Percentiles rank a stretch among this genome's conserved stretches.
Conservation (phyloP, 1,140 invertebrate species). For the Heliconius hermathena region DNA sequence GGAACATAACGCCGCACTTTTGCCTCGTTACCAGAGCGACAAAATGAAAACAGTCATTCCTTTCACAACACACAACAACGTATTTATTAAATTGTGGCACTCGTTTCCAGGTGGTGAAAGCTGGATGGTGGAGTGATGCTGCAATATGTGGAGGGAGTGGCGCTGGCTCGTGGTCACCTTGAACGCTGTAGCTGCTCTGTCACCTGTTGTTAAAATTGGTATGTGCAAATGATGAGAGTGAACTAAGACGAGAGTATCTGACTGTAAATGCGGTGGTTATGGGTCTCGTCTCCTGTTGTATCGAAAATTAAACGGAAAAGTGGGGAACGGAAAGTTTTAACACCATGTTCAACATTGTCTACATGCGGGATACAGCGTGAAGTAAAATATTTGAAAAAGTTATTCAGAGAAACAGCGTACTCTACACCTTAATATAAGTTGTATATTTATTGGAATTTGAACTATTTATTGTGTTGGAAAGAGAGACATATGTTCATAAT, state of each 20-base stretch:
- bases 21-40: too few species aligned
- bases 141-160: slow-evolving; percentile 67
- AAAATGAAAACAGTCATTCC: too few species aligned
- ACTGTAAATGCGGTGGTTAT: not conserved
- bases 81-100: not conserved
- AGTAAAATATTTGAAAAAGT: not conserved
- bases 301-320: not conserved
- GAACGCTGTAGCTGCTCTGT: slow-evolving; percentile 80
- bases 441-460: too few species aligned
- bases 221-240: not conserved
- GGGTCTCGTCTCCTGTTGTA: too few species aligned
- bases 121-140: slow-evolving; percentile 56
- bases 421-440: too few species aligned
- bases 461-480: too few species aligned
- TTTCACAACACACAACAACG: not conserved
- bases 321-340: not conserved
- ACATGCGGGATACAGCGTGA: not conserved
- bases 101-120: slow-evolving; percentile 45
- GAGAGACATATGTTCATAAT: too few species aligned
- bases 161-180: slow-evolving; percentile 75
- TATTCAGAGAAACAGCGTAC: too few species aligned
- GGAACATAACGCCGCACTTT: not conserved
- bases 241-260: not conserved
- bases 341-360: not conserved
- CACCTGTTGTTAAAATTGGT: slow-evolving; percentile 87